Conservation (phyloP, 2,797 vertebrate genomes). For the Tenualosa thibaudeaui region DNA sequence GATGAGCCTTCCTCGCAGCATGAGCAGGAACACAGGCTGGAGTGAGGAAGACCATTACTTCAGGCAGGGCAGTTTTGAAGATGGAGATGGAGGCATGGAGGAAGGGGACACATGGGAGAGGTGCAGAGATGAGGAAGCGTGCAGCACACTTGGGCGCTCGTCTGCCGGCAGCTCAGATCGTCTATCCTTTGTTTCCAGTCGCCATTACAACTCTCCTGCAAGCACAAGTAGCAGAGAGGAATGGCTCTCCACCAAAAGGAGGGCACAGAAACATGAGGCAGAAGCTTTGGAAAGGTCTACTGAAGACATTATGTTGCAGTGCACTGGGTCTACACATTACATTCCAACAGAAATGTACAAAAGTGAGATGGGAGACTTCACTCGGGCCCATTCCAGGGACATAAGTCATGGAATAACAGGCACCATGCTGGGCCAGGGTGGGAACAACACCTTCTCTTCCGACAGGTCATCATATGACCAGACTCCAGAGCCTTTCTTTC, state of each 20-base stretch:
- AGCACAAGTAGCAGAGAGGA: conserved; percentile 65
- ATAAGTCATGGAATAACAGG: conserved; percentile 48
- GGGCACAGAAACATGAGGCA: conserved; percentile 40
- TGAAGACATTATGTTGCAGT: conserved; percentile 47
- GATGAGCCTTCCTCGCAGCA: conserved; percentile 32
- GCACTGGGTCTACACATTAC: conserved; percentile 61
- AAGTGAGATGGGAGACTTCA: conserved; percentile 45
- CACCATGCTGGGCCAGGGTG: conserved; percentile 36
- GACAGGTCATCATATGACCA: not conserved
- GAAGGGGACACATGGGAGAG: conserved; percentile 56
- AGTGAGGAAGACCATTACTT: conserved; percentile 57
- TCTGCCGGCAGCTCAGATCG: conserved; percentile 59
- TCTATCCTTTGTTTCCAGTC: conserved; percentile 53
- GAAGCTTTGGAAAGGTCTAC: conserved; percentile 31
- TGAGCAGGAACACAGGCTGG: conserved; percentile 50
- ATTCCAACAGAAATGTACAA: conserved; percentile 59
- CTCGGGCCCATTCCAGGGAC: conserved; percentile 43
- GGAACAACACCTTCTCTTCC: not conserved
- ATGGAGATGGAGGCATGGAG: conserved; percentile 56
- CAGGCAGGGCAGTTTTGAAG: conserved; percentile 60
- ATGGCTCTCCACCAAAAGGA: conserved; percentile 56
- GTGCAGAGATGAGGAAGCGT: conserved; percentile 49
- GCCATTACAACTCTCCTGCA: conserved; percentile 68
- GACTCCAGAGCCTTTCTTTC: not conserved
- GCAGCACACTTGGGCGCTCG: conserved; percentile 43